Conservation (phyloP, 2,113 vertebrate species). For the Ophiodon elongatus region DNA sequence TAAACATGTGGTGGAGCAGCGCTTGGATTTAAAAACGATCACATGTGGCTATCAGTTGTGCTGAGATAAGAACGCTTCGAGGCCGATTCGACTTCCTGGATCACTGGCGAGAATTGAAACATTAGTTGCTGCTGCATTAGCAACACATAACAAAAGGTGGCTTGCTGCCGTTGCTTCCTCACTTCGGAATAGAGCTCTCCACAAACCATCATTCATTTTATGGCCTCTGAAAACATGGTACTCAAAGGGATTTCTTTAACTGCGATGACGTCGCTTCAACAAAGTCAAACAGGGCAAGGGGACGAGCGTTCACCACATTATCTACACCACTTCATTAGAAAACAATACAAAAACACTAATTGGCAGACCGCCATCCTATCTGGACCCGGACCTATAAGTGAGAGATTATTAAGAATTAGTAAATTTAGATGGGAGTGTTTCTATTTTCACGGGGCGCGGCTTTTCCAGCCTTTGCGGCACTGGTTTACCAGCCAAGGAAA, state of each 20-base stretch:
- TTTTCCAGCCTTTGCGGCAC: not conserved
- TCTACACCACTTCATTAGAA: not conserved
- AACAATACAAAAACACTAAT: too few species aligned
- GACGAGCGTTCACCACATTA: not conserved
- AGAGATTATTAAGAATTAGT: not conserved
- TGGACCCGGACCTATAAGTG: not conserved
- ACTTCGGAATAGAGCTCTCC: not conserved
- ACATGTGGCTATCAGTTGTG: not conserved
- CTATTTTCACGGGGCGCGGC: not conserved
- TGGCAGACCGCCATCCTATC: not conserved
- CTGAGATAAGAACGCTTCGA: not conserved
- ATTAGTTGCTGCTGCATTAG: not conserved
- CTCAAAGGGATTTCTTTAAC: not conserved
- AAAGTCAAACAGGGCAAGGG: not conserved
- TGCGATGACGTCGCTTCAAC: not conserved
- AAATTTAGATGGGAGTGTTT: not conserved
- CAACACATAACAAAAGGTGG: not conserved
- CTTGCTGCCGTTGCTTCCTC: not conserved
- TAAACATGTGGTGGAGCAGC: not conserved
- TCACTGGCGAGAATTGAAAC: not conserved
- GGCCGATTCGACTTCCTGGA: not conserved
- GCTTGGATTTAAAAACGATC: too few species aligned
- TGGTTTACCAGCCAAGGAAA: not conserved
- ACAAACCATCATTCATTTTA: not conserved
- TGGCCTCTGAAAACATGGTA: not conserved